Evolutionary conservation across 2,113 vertebrate genomes (phyloP).

Genomic region (Passer domesticus): DNA sequence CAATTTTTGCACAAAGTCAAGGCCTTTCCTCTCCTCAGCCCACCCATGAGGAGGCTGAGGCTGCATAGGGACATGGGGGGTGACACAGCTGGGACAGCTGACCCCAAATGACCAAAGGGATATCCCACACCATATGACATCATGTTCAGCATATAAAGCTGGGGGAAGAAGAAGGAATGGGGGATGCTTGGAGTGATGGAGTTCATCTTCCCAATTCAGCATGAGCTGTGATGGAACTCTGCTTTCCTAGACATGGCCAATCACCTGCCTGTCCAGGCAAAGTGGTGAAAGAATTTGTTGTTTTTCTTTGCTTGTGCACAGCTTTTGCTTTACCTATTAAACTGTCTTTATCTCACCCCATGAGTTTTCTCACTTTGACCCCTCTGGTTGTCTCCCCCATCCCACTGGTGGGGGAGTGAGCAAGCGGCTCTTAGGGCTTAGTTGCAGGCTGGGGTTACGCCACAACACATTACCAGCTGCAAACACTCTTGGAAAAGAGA

Average conservation of each 20-base stretch:
- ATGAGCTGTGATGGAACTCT: background rate
- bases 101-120: background rate
- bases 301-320: background rate
- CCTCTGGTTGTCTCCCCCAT: background rate
- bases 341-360: background rate
- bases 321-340: background rate
- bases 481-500: background rate
- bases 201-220: background rate
- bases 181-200: background rate
- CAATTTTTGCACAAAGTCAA: background rate
- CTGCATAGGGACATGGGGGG: background rate
- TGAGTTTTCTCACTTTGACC: background rate
- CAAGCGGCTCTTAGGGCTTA: accelerated
- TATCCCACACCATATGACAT: background rate
- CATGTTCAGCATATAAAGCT: background rate
- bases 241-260: background rate
- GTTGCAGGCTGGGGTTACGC: background rate
- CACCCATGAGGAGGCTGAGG: background rate
- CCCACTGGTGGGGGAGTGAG: background rate
- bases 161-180: background rate
- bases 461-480: background rate
- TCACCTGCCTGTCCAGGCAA: background rate
- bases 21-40: background rate
- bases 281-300: background rate
- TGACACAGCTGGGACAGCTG: background rate